phyloP scores from a whole-genome alignment of 2,797 vertebrate species.

The Myotis daubentonii region DNA sequence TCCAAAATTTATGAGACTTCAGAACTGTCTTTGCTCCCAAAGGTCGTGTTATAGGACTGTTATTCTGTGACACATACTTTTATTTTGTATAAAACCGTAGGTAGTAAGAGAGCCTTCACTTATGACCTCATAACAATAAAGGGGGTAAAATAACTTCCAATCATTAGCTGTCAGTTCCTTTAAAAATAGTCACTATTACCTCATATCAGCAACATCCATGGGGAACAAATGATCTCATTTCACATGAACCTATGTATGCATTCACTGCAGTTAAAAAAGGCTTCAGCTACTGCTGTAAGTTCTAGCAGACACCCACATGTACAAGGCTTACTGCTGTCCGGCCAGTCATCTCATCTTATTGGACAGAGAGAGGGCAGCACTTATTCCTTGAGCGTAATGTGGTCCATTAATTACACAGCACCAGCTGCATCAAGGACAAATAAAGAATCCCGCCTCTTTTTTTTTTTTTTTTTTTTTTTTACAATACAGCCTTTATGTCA shows the following conservation, averaged over 20 bases:
- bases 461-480: neutral
- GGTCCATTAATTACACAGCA: neutral
- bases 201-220: neutral
- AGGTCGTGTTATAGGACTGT: neutral
- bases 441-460: neutral
- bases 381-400: neutral
- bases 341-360: neutral
- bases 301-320: neutral
- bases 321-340: neutral
- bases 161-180: neutral
- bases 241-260: neutral
- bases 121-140: slow-evolving; percentile 31
- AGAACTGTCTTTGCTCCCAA: neutral
- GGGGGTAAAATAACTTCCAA: slow-evolving; percentile 12
- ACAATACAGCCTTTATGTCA: neutral
- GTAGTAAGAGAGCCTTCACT: neutral
- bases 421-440: neutral
- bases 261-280: neutral
- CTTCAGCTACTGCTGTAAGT: neutral
- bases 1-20: neutral
- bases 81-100: slow-evolving; percentile 44
- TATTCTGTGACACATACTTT: slow-evolving; percentile 25
- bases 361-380: slow-evolving; percentile 55
- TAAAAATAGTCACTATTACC: slow-evolving; percentile 43
- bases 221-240: slow-evolving; percentile 54